phyloP scores from a whole-genome alignment of 2,888 invertebrate species.

The Pocota personata region DNA sequence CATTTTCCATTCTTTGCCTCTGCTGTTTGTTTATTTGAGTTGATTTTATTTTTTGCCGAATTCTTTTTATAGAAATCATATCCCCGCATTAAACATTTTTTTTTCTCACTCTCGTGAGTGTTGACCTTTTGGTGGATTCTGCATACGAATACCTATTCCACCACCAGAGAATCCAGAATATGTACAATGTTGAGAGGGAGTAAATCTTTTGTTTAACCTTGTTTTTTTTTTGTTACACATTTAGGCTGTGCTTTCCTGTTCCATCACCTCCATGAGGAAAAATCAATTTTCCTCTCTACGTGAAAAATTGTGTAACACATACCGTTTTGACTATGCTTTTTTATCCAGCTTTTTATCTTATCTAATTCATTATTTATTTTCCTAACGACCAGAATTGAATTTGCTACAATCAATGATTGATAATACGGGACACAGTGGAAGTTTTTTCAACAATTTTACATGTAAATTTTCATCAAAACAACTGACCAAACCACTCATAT shows the following conservation, averaged over 20 bases:
- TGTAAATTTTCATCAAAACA: background rate
- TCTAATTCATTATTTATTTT: background rate
- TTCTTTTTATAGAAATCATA: constrained; percentile 49
- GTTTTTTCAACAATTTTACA: background rate
- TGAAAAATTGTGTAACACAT: constrained; percentile 33
- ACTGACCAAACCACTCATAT: background rate
- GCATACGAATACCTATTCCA: background rate
- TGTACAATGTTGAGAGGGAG: background rate
- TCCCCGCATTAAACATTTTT: background rate
- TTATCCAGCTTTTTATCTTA: background rate
- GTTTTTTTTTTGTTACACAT: constrained; percentile 51
- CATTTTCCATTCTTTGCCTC: constrained; percentile 6
- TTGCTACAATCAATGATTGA: background rate
- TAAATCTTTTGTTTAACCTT: constrained; percentile 27
- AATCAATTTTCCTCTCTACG: constrained; percentile 29
- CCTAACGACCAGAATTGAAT: background rate
- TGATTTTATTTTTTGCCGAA: constrained; percentile 12
- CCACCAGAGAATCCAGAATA: background rate
- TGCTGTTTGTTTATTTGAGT: constrained; percentile 31
- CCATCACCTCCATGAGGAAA: background rate
- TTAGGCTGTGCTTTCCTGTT: background rate
- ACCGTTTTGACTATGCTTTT: background rate
- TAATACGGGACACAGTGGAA: background rate
- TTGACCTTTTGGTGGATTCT: constrained; percentile 29
- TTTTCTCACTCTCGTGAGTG: constrained; percentile 4